Evolutionary conservation across 2,797 vertebrate species (phyloP), one percentile per base, ranked within the genome.

Genomic region (Peromyscus attwateri): DNA sequence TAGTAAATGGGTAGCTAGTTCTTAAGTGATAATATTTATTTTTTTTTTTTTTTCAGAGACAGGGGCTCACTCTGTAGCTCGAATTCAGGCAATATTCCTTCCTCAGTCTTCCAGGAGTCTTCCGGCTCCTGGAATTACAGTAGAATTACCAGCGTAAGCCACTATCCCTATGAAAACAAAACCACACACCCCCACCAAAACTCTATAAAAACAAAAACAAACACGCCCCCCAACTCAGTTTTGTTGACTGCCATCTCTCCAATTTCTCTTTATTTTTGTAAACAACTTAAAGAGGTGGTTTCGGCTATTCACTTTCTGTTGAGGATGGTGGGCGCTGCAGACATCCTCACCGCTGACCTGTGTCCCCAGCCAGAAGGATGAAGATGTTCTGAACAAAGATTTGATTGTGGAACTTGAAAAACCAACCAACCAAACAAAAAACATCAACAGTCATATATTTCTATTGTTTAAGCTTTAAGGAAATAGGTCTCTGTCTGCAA

Each of bases 1-100:
- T 40, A 96, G 97, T 96, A 95, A 96, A 98, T 96, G 96, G 92
- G 29, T 73, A 97, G 0, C 89, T 97, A 81, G 95, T 96, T 95
- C 76, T 98, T 98, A 97, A 98, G 95, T 92, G 91, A 96, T 96
- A 97, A 95, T 96, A 97, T 92, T 92, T 95, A 79, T n/a, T 91
- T 82, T n/a, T 62, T 55, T 25, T 37, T 34, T 29, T 31, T 73
- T 29, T 29, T 23, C 52, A 40, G 34, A 66, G 57, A 79, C 23
- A 46, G 37, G 23, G 73, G 49, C 23, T 79, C 57, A 29, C 62
- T 66, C 57, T 66, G 60, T 90, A 66, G 60, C 75, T 37, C 23
- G 37, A 37, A 37, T 52, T 49, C 87, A 49, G 6, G 40, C 43
- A 66, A 46, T 79, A 25, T 49, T 29, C 37, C 14, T 17, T 52